phyloP scores from a whole-genome alignment of 1,140 invertebrate genomes.

The Leguminivora glycinivorella region DNA sequence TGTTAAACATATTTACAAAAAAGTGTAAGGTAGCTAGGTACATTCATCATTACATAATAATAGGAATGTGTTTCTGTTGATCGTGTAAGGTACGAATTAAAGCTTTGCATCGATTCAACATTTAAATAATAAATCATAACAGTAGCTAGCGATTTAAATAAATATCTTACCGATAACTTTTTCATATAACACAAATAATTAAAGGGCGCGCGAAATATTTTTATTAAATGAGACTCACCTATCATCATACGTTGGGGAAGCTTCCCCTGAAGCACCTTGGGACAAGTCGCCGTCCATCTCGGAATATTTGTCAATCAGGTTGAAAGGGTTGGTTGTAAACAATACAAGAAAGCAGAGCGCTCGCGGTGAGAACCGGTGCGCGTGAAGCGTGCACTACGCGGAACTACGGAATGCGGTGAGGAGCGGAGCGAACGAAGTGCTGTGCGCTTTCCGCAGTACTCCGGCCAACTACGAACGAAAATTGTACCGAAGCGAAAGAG shows the following conservation, averaged over 20 bases:
- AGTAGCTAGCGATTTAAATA: too few species aligned
- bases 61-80: neutral
- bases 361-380: constrained; percentile 17
- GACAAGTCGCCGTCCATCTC: constrained; percentile 64
- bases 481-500: constrained; percentile 1
- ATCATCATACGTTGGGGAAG: constrained; percentile 61
- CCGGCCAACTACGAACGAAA: constrained; percentile 13
- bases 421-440: neutral
- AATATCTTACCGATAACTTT: neutral
- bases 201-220: constrained; percentile 26
- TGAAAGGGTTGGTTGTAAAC: neutral
- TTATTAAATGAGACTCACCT: constrained; percentile 49
- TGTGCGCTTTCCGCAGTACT: constrained; percentile 5
- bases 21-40: neutral
- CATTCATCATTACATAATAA: neutral
- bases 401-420: constrained; percentile 15
- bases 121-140: too few species aligned
- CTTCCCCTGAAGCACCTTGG: constrained; percentile 56
- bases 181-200: neutral
- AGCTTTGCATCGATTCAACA: too few species aligned
- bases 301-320: constrained; percentile 1
- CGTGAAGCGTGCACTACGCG: constrained; percentile 17
- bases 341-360: constrained; percentile 25
- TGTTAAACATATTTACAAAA: too few species aligned
- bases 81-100: neutral